Base-by-base conservation (phyloP, 2,113 vertebrate genomes). In the Chrysemys picta region DNA sequence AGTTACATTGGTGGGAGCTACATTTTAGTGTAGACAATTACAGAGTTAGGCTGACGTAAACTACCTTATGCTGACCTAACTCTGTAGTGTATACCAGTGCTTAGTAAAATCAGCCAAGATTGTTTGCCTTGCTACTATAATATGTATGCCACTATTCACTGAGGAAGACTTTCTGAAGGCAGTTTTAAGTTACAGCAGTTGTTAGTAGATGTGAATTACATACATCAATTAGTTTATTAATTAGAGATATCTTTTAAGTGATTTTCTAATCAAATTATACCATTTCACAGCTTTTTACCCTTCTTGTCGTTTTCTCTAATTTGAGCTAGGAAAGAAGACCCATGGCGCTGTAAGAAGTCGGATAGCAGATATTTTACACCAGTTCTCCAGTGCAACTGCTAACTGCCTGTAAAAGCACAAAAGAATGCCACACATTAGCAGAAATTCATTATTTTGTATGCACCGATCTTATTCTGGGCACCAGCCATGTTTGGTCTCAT, bases 401-500 rank as follows among this genome's bases (percentile, higher is more conserved):
- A 65, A 35, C 53, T 96, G n/a, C 56, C 49, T 82, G 49, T 31
- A 19, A 88, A 95, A 76, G 5, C 17, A 29, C 11, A 45, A 27
- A 81, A 91, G 31, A 89, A 91, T 79, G 56, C 93, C 72, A 91
- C 83, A 89, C 42, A 85, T 65, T 95, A 29, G 13, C 82, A 92
- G 38, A 96, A 93, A 88, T 69, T 8, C 81, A 88, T 65, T 75
- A 16, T 52, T 91, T 90, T 88, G 24, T 92, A 8, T 38, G 19
- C 50, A 81, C 52, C 72, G 38, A 72, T 62, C 16, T 50, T 84
- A 80, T 87, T 85, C n/a, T 80, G 85, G 69, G 5, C 72, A 53
- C 87, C 56, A 90, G 25, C 5, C 50, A 59, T 95, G 92, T 89
- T 57, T 57, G 82, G 72, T 52, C 21, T 88, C 82, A 85, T 56